Conservation (phyloP, 2,797 vertebrate species). For the Sebastiscus albofasciatus region DNA sequence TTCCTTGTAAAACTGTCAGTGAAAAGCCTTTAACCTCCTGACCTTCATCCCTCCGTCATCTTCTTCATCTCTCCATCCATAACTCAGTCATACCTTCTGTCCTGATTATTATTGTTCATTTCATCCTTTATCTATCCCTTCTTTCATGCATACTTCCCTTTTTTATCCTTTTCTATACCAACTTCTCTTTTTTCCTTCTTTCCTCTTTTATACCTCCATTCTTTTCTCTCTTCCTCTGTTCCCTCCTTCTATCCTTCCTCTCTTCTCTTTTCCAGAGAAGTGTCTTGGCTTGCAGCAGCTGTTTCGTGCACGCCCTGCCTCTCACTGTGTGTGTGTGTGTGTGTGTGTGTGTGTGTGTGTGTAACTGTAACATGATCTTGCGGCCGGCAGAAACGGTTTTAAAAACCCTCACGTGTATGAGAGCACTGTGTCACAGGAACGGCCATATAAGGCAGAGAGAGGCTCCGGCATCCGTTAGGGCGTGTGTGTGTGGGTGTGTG, state of each 20-base stretch:
- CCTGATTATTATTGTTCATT: too few species aligned
- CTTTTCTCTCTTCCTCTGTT: not conserved
- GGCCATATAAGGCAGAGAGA: conserved; percentile 51
- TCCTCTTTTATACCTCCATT: not conserved
- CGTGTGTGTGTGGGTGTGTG: conserved; percentile 17
- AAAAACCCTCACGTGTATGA: conserved; percentile 44
- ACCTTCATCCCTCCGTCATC: not conserved
- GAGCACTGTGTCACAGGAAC: conserved; percentile 58
- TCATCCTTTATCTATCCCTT: not conserved
- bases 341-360: conserved; percentile 1
- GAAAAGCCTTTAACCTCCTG: conserved; percentile 28
- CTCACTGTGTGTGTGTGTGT: not conserved
- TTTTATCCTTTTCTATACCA: not conserved
- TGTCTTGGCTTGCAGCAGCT: conserved; percentile 52
- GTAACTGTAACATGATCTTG: conserved; percentile 49
- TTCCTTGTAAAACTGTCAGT: conserved; percentile 32
- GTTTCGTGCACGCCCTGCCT: conserved; percentile 1
- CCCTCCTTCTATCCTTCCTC: not conserved
- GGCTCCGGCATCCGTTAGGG: conserved; percentile 21
- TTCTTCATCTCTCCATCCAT: not conserved
- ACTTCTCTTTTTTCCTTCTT: not conserved
- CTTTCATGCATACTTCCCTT: not conserved
- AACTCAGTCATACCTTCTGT: not conserved
- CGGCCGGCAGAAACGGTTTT: conserved; percentile 45
- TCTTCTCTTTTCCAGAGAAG: conserved; percentile 15